Percentiles rank a stretch among this genome's conserved stretches.
Evolutionary conservation across 2,113 vertebrate genomes (phyloP).

Genomic region (Tenrec ecaudatus): DNA sequence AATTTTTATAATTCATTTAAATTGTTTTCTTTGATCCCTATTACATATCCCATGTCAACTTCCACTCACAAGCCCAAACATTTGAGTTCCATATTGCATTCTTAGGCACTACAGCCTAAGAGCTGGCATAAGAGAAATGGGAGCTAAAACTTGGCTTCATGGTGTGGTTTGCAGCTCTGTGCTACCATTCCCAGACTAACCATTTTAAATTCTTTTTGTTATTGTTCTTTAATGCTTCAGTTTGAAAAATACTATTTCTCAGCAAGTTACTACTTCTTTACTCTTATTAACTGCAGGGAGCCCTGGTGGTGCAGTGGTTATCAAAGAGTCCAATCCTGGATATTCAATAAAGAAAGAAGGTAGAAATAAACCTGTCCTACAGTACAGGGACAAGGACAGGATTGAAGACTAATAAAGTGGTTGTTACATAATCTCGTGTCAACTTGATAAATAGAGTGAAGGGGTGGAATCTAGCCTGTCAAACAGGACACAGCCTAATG

Average conservation of each 20-base stretch:
- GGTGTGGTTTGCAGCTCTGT: not conserved
- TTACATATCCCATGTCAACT: not conserved
- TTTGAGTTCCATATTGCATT: slow-evolving; percentile 15
- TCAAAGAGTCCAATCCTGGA: not conserved
- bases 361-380: not conserved
- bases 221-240: not conserved
- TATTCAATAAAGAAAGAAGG: not conserved
- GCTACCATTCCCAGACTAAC: not conserved
- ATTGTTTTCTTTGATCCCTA: not conserved
- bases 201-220: not conserved
- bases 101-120: not conserved
- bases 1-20: not conserved
- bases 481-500: too few relatives aligned
- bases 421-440: too few relatives aligned
- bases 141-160: not conserved
- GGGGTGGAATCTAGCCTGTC: too few relatives aligned
- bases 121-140: not conserved
- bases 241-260: slow-evolving; percentile 9
- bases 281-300: not conserved
- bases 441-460: too few relatives aligned
- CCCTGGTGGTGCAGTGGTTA: too few relatives aligned
- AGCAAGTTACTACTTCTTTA: not conserved
- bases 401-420: not conserved
- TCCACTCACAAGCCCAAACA: not conserved
- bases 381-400: not conserved